phyloP scores from a whole-genome alignment of 2,888 invertebrate species.

The Synergus itoensis region DNA sequence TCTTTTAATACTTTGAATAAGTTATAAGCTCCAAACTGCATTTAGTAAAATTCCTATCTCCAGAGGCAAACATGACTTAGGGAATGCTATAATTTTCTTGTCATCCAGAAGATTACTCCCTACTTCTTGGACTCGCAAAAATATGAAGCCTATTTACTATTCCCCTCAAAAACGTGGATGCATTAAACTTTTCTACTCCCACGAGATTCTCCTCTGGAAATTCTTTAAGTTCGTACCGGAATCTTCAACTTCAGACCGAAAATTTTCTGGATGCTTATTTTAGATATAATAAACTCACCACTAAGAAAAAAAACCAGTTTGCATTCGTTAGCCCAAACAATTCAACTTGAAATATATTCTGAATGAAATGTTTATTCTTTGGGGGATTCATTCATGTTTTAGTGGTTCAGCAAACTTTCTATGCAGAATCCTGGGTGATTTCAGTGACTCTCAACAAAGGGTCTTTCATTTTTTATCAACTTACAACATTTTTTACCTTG shows the following conservation, averaged over 20 bases:
- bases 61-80: not conserved
- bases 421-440: not conserved
- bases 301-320: not conserved
- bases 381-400: no score
- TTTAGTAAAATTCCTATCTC: not conserved
- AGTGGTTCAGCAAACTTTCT: no score
- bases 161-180: constrained; percentile 34
- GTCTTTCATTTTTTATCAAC: not conserved
- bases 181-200: constrained; percentile 38
- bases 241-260: constrained; percentile 11
- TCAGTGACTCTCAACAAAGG: not conserved
- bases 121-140: constrained; percentile 11
- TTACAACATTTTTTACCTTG: constrained; percentile 15
- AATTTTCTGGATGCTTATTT: constrained; percentile 18
- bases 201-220: constrained; percentile 18
- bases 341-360: no score
- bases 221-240: constrained; percentile 20
- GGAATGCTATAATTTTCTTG: constrained; percentile 26
- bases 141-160: constrained; percentile 44
- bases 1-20: not conserved
- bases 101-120: constrained; percentile 33
- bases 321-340: not conserved
- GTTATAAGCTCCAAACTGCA: not conserved
- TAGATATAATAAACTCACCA: not conserved
- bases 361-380: no score